Percentiles rank a stretch among this genome's conserved stretches.
phyloP scores from a whole-genome alignment of 2,113 vertebrate species.

The Mustela nigripes region DNA sequence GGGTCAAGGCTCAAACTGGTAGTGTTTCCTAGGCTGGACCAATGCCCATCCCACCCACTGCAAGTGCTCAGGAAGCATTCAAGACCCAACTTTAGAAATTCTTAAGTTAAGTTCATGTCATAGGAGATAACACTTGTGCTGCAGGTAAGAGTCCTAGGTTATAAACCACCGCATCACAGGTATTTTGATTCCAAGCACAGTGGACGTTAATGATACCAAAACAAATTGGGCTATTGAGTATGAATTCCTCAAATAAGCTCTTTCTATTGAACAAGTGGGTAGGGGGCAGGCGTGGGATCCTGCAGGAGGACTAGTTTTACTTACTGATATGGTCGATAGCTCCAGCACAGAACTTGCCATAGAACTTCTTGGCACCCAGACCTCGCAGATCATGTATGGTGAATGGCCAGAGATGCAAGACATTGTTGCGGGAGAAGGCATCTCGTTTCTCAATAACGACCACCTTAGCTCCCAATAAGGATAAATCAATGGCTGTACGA shows the following conservation, averaged over 20 bases:
- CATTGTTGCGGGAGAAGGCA: constrained; percentile 98
- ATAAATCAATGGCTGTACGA: constrained; percentile 97
- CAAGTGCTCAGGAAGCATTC: not conserved
- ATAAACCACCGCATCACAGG: not conserved
- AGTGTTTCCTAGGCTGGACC: not conserved
- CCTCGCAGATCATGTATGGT: constrained; percentile 97
- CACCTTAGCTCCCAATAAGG: constrained; percentile 96
- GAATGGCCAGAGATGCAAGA: constrained; percentile 98
- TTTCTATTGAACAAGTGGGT: not conserved
- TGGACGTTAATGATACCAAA: not conserved
- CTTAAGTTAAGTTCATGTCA: not conserved
- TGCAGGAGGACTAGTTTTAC: constrained; percentile 76
- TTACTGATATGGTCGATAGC: constrained; percentile 99
- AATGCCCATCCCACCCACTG: not conserved
- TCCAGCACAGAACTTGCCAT: constrained; percentile 98
- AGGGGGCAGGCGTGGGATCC: not conserved
- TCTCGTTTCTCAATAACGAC: constrained; percentile 98
- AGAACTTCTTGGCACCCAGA: constrained; percentile 98
- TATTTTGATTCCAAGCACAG: not conserved
- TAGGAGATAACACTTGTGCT: not conserved
- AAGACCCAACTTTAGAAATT: not conserved
- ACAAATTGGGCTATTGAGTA: not conserved
- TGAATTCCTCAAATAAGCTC: not conserved
- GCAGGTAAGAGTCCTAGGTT: not conserved
- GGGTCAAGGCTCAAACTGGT: not conserved